Base-by-base conservation (phyloP, 2,113 vertebrate species). In the Onychostoma macrolepis region DNA sequence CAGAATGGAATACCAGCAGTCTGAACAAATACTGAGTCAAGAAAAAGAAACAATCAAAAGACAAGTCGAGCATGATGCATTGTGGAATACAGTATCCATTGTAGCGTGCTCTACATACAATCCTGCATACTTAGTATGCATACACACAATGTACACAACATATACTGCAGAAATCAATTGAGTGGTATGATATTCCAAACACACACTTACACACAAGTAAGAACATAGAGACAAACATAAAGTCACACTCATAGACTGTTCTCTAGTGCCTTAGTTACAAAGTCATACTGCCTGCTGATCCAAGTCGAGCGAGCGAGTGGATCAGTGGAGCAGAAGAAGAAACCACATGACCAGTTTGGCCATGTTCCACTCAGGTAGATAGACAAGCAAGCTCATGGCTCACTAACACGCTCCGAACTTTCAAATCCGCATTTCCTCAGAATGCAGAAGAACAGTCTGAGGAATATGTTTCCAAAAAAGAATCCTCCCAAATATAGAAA, bases 281-380 rank as follows among this genome's bases (percentile, higher is more conserved):
- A 28, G 74, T 48, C 74, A 48, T 24, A 41, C 50, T 38, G 48
- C 74, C 41, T 48, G 53, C 58, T 75, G 80, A 50, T 86, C 79
- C 74, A 77, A 77, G 43, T 48, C 4, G 21, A 76, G 24, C 13
- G 6, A 76, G 38, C 12, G 1, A 77, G 24, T 17, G 79, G 84
- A 65, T 45, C 85, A 76, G 80, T 87, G 24, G 33, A 87, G 78
- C 85, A 28, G 85, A 85, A 91, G 87, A 71, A 36, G 36, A 69
- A 69, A 65, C 36, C 41, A 83, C 80, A 83, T 83, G 36, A 21
- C 81, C 8, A 63, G 38, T 65, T 65, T 81, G 80, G 38, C 36
- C 56, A 82, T 80, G 53, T 61, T 80, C 80, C 38, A 28, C 58
- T 81, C 58, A 65, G 80, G 58, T 58, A 65, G 56, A 82, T 19